Evolutionary conservation across 2,113 vertebrate genomes (phyloP).

Genomic region (Ceuthmochares aereus): DNA sequence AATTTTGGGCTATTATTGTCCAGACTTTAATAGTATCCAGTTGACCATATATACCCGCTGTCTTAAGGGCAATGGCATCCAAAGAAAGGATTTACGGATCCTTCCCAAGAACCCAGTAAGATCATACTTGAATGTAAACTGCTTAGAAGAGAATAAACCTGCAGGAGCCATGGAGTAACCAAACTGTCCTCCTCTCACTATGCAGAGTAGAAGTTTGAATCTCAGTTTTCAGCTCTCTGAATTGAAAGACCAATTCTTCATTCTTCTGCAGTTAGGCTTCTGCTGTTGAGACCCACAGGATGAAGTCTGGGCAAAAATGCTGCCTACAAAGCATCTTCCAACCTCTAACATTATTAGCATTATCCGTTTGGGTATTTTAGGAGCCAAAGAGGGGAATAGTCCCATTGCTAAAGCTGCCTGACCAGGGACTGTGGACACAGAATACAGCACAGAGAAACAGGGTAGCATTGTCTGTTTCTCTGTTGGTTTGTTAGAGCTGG

Average conservation of each 20-base stretch:
- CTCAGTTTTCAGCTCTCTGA: background rate
- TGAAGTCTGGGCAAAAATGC: background rate
- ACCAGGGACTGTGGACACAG: background rate
- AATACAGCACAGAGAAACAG: background rate
- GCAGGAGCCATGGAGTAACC: background rate
- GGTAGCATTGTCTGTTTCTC: background rate
- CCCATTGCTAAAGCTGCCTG: background rate
- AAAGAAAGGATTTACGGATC: background rate
- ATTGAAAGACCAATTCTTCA: background rate
- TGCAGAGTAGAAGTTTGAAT: background rate
- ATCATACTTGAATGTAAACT: background rate
- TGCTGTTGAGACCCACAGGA: background rate
- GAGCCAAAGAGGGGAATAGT: background rate
- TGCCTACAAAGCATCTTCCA: background rate
- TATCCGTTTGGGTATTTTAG: background rate
- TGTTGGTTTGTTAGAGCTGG: background rate
- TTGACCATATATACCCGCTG: background rate
- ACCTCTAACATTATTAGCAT: background rate
- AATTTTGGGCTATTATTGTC: background rate
- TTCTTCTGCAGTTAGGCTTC: background rate
- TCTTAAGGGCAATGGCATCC: background rate
- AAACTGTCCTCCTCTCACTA: background rate
- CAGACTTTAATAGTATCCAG: background rate
- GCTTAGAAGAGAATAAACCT: background rate
- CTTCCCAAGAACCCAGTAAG: background rate